phyloP scores from a whole-genome alignment of 2,113 vertebrate species.

The Equus quagga region DNA sequence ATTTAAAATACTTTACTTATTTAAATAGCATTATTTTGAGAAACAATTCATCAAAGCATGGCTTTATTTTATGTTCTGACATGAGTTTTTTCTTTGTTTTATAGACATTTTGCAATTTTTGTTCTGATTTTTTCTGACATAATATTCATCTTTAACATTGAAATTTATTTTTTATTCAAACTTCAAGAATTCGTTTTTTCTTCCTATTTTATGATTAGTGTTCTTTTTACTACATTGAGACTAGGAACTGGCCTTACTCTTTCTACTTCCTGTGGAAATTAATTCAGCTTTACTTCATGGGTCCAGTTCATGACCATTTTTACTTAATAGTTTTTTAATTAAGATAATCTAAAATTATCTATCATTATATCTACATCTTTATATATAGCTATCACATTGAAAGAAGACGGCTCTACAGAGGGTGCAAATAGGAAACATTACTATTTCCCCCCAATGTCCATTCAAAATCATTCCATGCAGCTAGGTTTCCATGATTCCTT shows the following conservation, averaged over 20 bases:
- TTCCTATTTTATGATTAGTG: background rate
- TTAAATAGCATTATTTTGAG: background rate
- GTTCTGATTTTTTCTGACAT: background rate
- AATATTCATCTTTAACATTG: background rate
- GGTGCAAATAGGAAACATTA: background rate
- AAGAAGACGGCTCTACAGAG: background rate
- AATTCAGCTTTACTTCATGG: background rate
- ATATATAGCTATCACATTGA: background rate
- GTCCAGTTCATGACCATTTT: background rate
- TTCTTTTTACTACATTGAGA: background rate
- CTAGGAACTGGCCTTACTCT: background rate
- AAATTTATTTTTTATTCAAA: background rate
- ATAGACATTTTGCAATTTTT: background rate
- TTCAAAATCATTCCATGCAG: background rate
- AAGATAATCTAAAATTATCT: background rate
- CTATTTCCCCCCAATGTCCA: background rate
- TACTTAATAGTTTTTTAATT: background rate
- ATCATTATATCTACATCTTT: background rate
- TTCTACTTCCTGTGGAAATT: background rate
- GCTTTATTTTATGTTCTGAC: background rate
- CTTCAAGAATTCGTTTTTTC: background rate
- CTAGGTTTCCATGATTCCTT: background rate
- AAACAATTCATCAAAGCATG: background rate
- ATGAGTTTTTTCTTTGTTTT: background rate
- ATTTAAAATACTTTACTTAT: background rate